Percentiles rank a stretch among this genome's conserved stretches.
Conservation (phyloP, 2,888 invertebrate genomes). For the Gastracanthus pulcherrimus region DNA sequence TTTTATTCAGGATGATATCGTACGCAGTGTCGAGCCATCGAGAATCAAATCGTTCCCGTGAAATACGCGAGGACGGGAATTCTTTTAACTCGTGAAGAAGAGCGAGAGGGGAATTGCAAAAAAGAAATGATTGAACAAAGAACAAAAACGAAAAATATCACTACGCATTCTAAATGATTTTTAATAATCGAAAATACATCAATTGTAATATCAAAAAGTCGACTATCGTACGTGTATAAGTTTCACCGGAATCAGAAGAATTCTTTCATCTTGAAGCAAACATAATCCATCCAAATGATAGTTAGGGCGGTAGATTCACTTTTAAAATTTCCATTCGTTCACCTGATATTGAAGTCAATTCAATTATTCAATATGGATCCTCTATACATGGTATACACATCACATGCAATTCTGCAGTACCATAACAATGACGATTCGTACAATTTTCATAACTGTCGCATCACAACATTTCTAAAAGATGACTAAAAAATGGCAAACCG, state of each 20-base stretch:
- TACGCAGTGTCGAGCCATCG: neutral
- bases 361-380: too few species aligned
- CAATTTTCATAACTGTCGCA: neutral
- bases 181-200: constrained; percentile 17
- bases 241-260: constrained; percentile 10
- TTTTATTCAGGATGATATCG: neutral
- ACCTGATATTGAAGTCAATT: too few species aligned
- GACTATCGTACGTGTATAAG: constrained; percentile 1
- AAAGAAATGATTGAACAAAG: neutral
- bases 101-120: too few species aligned
- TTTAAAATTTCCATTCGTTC: too few species aligned
- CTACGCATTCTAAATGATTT: constrained; percentile 29
- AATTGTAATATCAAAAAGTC: constrained; percentile 29
- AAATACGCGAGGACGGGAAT: neutral
- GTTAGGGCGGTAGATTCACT: too few species aligned
- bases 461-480: neutral
- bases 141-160: constrained; percentile 27
- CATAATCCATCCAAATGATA: constrained; percentile 33
- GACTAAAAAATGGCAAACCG: neutral
- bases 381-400: neutral
- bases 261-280: constrained; percentile 22
- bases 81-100: neutral
- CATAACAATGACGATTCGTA: neutral
- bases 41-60: neutral
- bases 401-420: neutral